phyloP scores from a whole-genome alignment of 2,797 vertebrate genomes.

The Trachurus trachurus region DNA sequence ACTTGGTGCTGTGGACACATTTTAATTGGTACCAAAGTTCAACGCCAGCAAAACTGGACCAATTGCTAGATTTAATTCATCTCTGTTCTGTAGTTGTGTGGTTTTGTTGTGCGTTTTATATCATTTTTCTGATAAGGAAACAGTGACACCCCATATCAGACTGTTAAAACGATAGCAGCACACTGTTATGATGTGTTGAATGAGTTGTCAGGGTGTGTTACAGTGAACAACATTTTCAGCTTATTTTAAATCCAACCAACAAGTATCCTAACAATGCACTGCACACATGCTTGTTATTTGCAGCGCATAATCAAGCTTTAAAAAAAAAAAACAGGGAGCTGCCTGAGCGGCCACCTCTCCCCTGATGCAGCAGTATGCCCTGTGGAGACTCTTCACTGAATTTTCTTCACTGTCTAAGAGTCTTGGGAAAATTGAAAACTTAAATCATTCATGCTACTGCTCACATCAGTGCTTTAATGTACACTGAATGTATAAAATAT shows the following conservation, averaged over 20 bases:
- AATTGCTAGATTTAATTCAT: neutral
- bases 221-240: conserved; percentile 3
- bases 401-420: neutral
- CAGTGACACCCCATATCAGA: neutral
- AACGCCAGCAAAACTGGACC: neutral
- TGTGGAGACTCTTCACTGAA: neutral
- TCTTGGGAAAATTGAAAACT: neutral
- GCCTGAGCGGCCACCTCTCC: neutral
- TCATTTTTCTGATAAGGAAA: conserved; percentile 7
- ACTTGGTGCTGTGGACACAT: too few species aligned
- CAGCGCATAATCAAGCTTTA: conserved; percentile 28
- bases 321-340: conserved; percentile 12
- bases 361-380: neutral
- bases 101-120: neutral
- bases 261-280: conserved; percentile 8
- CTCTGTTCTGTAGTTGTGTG: neutral
- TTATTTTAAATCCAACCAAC: conserved; percentile 6
- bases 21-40: neutral
- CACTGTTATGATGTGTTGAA: neutral
- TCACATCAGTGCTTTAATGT: conserved; percentile 18
- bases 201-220: neutral
- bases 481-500: conserved; percentile 17
- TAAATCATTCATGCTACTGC: conserved; percentile 8
- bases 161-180: neutral
- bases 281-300: conserved; percentile 31